Base-by-base conservation (phyloP, 2,113 vertebrate species). In the Antigone vipio region DNA sequence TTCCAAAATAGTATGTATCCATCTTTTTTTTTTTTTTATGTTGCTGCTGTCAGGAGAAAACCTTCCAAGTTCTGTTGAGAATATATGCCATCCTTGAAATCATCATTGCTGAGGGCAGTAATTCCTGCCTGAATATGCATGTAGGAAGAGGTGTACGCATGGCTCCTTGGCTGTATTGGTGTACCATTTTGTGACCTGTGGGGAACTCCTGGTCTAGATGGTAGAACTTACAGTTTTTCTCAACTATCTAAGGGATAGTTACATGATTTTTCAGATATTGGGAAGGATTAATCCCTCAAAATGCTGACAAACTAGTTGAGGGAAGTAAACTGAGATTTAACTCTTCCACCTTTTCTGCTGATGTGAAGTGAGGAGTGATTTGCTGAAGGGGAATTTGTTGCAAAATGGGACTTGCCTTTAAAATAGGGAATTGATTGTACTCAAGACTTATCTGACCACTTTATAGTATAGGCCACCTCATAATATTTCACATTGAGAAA, bases 101-200 rank as follows among this genome's bases (percentile, higher is more conserved):
- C 34, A 35, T 7, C 71, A n/a, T 19, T 66, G 27, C 12, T 55
- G 64, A 77, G 29, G 44, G 22, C 38, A 53, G 15, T 24, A 59
- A 62, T 63, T 95, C 18, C 26, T 71, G 26, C 45, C 67, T 55
- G 63, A 63, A 52, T 15, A 30, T 6, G 5, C 21, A 40, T 0
- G 0, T 66, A 7, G 26, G 27, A 73, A 53, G 5, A 80, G 29
- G 35, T 12, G 11, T 11, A 19, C 5, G 3, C 22, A 8, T 8
- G 27, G 20, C 13, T 85, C 35, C 67, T 85, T 69, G 63, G 15
- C 32, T 93, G 68, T 20, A 30, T 59, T 63, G 7, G 3, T 17
- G 29, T 9, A 49, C 12, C 2, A 2, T 67, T 78, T 81, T 82
- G 18, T 75, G 42, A 55, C 9, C 12, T 53, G 3, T 52, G 20